These are phyloP conservation scores for Rhinoderma darwinii DNA, from an alignment of 2,113 vertebrate genomes.

Conservation along the genomic window DNA sequence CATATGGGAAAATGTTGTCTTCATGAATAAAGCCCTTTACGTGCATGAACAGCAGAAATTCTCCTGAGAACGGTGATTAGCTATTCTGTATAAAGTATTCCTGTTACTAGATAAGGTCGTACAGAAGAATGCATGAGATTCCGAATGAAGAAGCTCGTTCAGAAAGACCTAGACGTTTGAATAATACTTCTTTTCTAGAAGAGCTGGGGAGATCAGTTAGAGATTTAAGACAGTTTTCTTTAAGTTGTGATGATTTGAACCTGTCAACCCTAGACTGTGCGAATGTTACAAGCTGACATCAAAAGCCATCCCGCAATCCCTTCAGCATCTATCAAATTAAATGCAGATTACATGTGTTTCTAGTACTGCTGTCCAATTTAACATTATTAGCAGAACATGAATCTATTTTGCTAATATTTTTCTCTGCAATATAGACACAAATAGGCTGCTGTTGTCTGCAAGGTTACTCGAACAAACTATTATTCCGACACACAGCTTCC, in stretches of 20 bases:
- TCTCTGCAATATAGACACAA: constrained; percentile 51
- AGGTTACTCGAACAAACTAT: constrained; percentile 44
- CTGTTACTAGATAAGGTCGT: background rate
- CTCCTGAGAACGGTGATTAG: background rate
- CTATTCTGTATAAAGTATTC: background rate
- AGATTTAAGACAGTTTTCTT: constrained; percentile 47
- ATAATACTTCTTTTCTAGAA: constrained; percentile 33
- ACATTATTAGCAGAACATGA: constrained; percentile 54
- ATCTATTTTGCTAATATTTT: constrained; percentile 59
- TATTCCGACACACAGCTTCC: constrained; percentile 8
- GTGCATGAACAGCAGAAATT: background rate
- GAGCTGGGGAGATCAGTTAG: constrained; percentile 31
- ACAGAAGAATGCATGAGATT: background rate
- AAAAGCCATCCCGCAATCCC: constrained; percentile 49
- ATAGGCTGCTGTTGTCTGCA: constrained; percentile 43
- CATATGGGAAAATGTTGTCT: background rate
- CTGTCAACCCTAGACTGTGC: constrained; percentile 50
- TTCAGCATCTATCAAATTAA: constrained; percentile 59
- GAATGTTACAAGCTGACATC: constrained; percentile 54
- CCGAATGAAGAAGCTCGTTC: constrained; percentile 12
- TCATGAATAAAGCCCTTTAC: background rate
- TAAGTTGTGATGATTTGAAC: constrained; percentile 59
- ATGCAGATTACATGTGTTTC: constrained; percentile 58
- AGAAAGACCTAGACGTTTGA: constrained; percentile 28
- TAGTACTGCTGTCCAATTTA: constrained; percentile 52